These are phyloP conservation scores for Ochlodes sylvanus DNA, from an alignment of 2,888 invertebrate species.

Conservation along the genomic window DNA sequence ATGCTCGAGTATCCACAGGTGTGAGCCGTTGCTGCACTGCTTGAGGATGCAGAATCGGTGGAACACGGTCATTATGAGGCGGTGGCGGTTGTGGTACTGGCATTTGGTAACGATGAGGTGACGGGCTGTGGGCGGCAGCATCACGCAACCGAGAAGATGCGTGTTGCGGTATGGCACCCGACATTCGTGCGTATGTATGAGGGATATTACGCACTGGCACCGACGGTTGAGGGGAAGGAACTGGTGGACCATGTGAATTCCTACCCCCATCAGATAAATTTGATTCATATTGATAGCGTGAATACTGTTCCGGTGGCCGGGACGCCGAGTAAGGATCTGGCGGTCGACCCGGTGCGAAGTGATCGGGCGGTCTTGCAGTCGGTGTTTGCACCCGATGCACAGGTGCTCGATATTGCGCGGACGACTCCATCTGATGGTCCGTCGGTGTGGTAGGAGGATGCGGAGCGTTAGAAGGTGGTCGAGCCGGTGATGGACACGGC, in stretches of 20 bases:
- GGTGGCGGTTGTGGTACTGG: constrained; percentile 66
- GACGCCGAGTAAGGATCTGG: constrained; percentile 73
- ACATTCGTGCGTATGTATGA: constrained; percentile 70
- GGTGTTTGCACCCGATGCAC: constrained; percentile 69
- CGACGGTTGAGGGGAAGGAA: constrained; percentile 70
- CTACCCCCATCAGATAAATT: constrained; percentile 61
- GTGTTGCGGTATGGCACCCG: constrained; percentile 71
- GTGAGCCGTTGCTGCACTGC: constrained; percentile 60
- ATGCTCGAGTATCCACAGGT: constrained; percentile 59
- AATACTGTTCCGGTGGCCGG: constrained; percentile 70
- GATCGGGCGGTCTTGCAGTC: constrained; percentile 67
- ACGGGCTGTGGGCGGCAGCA: constrained; percentile 63
- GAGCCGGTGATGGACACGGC: constrained; percentile 53
- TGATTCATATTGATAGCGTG: constrained; percentile 71
- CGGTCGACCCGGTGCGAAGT: constrained; percentile 68
- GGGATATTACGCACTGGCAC: constrained; percentile 71
- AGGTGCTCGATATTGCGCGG: constrained; percentile 61
- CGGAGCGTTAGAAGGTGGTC: constrained; percentile 63
- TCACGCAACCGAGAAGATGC: constrained; percentile 67
- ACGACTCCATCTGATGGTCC: constrained; percentile 57
- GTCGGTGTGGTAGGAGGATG: constrained; percentile 56
- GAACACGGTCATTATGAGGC: constrained; percentile 77
- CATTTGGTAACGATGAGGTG: constrained; percentile 67
- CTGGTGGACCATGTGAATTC: constrained; percentile 60
- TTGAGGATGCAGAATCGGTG: constrained; percentile 78